Base-by-base conservation (phyloP, 2,113 vertebrate species). In the Trichomycterus rosablanca region DNA sequence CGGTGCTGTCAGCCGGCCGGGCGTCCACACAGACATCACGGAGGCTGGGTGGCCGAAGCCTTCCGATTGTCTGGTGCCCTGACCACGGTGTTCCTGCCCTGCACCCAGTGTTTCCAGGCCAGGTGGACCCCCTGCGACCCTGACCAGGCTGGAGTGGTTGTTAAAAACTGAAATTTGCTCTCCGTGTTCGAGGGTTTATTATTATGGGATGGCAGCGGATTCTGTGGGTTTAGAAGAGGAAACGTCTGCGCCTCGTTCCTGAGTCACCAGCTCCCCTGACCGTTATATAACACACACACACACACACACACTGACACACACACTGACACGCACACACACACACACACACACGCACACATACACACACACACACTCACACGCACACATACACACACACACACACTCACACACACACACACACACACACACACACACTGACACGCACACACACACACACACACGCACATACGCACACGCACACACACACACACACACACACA, bases 161-260 rank as follows among this genome's bases (percentile, higher is more conserved):
- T 15, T 18, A 19, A 43, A 43, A 14, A 23, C 23, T 52, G 49
- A 11, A n/a, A 32, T 19, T 51, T 20, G 62, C 67, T 58, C 44
- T 68, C 44, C 16, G 62, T 72, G 48, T 71, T 72, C 46, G 57
- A 23, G 39, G 15, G 26, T 73, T 18, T 26, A 61, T 12, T 22
- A 55, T 55, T 49, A 10, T 58, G 24, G 57, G 7, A 23, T 32
- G 28, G 44, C 3, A 3, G 34, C 4, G 40, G 26, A 55, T 40
- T 35, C 7, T 37, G 43, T 39, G 53, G 22, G 28, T 51, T 55
- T 26, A 35, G 37, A 48, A 45, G 34, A 43, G 63, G 52, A 55
- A 54, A 55, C 43, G 30, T 26, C 52, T 48, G 24, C 63, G 40
- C 55, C 22, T 48, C 54, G 28, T 63, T 53, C 39, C 18, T 57